A percentile compares a stretch with the other conserved stretches of the same genome.
phyloP scores from a whole-genome alignment of 2,888 invertebrate genomes.

The Acanthopleura granulata region DNA sequence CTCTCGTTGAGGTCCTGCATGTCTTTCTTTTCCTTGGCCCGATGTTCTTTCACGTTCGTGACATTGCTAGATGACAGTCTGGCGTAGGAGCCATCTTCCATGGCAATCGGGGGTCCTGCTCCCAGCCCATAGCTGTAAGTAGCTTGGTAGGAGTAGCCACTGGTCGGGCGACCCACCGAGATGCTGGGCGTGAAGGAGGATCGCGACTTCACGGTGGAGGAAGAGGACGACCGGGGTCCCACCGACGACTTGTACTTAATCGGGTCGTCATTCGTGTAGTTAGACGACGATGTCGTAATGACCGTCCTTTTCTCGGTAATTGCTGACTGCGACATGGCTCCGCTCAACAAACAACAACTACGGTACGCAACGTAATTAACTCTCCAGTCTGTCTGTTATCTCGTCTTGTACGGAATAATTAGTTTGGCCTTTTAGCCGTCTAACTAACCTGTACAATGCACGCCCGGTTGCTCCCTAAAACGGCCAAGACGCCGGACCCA shows the following conservation, averaged over 20 bases:
- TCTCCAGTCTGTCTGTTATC: too few species aligned
- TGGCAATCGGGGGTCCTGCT: slow-evolving; percentile 24
- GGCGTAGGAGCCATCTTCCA: slow-evolving; percentile 45
- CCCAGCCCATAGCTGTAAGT: slow-evolving; percentile 48
- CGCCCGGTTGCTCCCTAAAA: slow-evolving; percentile 1
- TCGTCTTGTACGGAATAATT: too few species aligned
- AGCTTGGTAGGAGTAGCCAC: slow-evolving; percentile 27
- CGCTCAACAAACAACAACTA: background rate
- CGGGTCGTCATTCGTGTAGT: slow-evolving; percentile 33
- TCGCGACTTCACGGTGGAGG: background rate
- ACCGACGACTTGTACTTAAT: slow-evolving; percentile 4
- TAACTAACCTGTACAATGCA: background rate
- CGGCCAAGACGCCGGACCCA: background rate
- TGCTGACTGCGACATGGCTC: slow-evolving; percentile 43
- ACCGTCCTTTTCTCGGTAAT: slow-evolving; percentile 59
- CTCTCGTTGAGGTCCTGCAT: slow-evolving; percentile 73
- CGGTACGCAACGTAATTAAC: too few species aligned
- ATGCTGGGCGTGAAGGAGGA: slow-evolving; percentile 9
- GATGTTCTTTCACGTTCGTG: slow-evolving; percentile 66
- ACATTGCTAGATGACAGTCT: slow-evolving; percentile 63
- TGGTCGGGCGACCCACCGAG: background rate
- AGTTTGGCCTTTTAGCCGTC: too few species aligned
- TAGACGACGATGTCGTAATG: slow-evolving; percentile 43
- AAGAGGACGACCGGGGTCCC: background rate
- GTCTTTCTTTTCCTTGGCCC: slow-evolving; percentile 73